Evolutionary conservation across 2,888 invertebrate genomes (phyloP).

Genomic region (Stenoptilia bipunctidactyla): DNA sequence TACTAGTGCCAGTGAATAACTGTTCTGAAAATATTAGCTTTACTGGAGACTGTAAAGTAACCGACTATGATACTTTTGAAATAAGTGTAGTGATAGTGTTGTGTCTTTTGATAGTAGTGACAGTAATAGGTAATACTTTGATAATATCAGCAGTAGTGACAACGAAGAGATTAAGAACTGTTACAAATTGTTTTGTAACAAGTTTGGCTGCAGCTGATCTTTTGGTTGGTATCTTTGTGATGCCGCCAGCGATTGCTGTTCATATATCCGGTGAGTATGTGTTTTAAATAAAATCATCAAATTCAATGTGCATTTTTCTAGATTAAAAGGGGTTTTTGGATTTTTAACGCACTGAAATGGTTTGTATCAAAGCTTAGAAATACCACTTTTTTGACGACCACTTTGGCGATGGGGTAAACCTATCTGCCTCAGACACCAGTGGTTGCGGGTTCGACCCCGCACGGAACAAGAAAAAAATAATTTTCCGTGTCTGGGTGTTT

Average conservation of each 20-base stretch:
- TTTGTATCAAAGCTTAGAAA: too few species aligned
- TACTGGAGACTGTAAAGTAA: slow-evolving; percentile 18
- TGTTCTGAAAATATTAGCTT: slow-evolving; percentile 18
- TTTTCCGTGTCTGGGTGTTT: too few species aligned
- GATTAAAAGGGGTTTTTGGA: too few species aligned
- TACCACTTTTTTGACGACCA: too few species aligned
- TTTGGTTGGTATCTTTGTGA: slow-evolving; percentile 92
- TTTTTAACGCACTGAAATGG: too few species aligned
- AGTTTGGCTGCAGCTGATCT: slow-evolving; percentile 95
- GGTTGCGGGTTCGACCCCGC: too few species aligned
- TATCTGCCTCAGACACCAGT: too few species aligned
- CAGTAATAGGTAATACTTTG: slow-evolving; percentile 88
- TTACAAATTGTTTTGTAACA: slow-evolving; percentile 96
- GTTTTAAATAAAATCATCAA: too few species aligned
- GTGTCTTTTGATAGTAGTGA: slow-evolving; percentile 77
- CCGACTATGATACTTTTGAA: slow-evolving; percentile 53
- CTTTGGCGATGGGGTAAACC: too few species aligned
- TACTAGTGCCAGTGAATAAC: slow-evolving; percentile 15
- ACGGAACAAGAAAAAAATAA: too few species aligned
- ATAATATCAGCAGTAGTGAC: slow-evolving; percentile 92
- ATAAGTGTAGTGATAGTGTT: slow-evolving; percentile 74
- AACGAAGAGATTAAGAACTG: slow-evolving; percentile 87
- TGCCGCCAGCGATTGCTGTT: slow-evolving; percentile 94
- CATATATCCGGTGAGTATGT: slow-evolving; percentile 83
- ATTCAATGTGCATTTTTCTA: too few species aligned